Base-by-base conservation (phyloP, 1,140 invertebrate species). In the Conus betulinus region DNA sequence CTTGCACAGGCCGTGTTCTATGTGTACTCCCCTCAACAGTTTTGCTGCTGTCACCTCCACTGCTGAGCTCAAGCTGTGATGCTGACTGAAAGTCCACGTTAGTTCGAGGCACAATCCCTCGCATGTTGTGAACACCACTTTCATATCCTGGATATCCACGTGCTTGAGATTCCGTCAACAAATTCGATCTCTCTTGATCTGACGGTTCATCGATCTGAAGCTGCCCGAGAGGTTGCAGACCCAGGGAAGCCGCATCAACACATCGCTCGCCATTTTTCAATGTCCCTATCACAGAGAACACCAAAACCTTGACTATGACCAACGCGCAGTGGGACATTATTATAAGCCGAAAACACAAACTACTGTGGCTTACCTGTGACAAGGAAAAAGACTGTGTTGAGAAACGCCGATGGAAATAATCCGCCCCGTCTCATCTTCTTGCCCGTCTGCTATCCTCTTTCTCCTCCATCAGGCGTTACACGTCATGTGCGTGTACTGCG, bases 261-360 rank as follows among this genome's bases (percentile, higher is more conserved):
- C 85, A 57, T 39, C 82, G 82, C 55, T 84, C 82, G 82, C 85
- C 85, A 87, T 87, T 87, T 55, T 87, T 39, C 71, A 78, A n/a
- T 20, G 51, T 87, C 39, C 85, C 85, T 87, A 23, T 39, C 53
- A 87, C 27, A 85, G 27, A 51, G 53, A 25, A 67, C 57, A 39
- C 39, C 39, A 39, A 57, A 60, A 25, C 23, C 23, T 23, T 84
- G 53, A 23, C 23, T 6, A 6, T 20, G 13, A 78, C n/a, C 23
- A 25, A 25, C 74, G 10, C 23, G 11, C 74, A 11, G 10, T 78
- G 39, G 39, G 57, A 15, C 57, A 60, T 15, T 15, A 15, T 60
- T 60, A 11, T 2, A 60, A 60, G 57, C 15, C 8, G 4, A 60
- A 60, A 60, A 60, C 4, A 52, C 8, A 79, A 39, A 0, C 13